Evolutionary conservation across 2,797 vertebrate genomes (phyloP), one percentile per base, ranked within the genome.

Genomic region (Brachymystax lenok): DNA sequence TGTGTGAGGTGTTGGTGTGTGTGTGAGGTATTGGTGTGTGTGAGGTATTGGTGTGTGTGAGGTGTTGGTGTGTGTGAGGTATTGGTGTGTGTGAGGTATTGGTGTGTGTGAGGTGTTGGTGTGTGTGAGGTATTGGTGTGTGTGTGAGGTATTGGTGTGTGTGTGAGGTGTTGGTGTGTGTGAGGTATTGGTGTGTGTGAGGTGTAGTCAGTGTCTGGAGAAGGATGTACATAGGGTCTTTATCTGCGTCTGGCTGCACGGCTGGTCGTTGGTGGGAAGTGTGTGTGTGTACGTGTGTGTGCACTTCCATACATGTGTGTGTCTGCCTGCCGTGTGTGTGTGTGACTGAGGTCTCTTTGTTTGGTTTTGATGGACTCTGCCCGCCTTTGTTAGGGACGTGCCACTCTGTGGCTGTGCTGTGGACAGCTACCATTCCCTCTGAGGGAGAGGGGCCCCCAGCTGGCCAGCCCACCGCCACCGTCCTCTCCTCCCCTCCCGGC

Each of bases 371-470:
- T 91, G 83, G 85, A 85, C 88, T 88, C 83, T 77, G 85, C 82
- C 85, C 91, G 85, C 83, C 86, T 92, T 91, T 90, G 86, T 91
- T 83, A 77, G 66, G 82, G 78, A 84, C 69, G 80, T 91, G 85
- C 84, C 85, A 82, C 86, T 88, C 83, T 80, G 70, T 87, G 83
- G 80, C 79, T 88, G 88, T 82, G 59, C 76, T 83, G 86, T 88
- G 79, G 86, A 87, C 90, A 89, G 86, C 82, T 85, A 89, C 88
- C 88, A 90, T 91, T 93, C 89, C 88, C 83, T 90, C 84, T 85
- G 88, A 76, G 79, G 73, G 61, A 83, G 79, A 90, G 77, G 80
- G 85, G 87, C 87, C 87, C 84, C 87, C 87, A 87, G 85, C 85
- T 88, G 89, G 88, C 88, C 81, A 73, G 69, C 88, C 82, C 69